Conservation (phyloP, 2,113 vertebrate species). For the Stigmatopora argus region DNA sequence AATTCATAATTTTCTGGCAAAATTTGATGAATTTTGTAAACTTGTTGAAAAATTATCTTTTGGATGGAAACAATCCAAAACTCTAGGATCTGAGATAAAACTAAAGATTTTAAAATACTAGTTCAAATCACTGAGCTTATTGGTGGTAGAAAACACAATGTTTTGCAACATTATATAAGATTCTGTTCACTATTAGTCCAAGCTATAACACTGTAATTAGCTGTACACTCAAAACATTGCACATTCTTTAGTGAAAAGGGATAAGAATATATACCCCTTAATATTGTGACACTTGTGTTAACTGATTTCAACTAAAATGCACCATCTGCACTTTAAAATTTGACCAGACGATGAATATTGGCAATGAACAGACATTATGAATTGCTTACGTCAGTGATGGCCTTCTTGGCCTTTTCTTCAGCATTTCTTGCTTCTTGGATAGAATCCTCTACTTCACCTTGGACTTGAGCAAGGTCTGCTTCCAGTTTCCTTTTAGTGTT, state of each 20-base stretch:
- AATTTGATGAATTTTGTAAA: too few relatives aligned
- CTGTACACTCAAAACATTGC: neutral
- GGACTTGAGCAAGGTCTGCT: slow-evolving; percentile 79
- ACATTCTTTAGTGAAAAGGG: neutral
- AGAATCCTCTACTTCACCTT: slow-evolving; percentile 81
- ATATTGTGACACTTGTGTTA: neutral
- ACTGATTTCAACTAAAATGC: neutral
- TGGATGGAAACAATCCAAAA: neutral
- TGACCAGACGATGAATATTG: neutral
- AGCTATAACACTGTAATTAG: too few relatives aligned
- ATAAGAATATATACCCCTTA: neutral
- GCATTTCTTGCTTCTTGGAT: slow-evolving; percentile 79
- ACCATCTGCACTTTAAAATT: neutral
- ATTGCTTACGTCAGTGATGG: slow-evolving; percentile 68
- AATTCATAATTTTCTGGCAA: too few relatives aligned
- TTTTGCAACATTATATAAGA: neutral
- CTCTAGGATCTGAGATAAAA: too few relatives aligned
- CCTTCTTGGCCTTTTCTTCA: slow-evolving; percentile 79
- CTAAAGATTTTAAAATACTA: too few relatives aligned
- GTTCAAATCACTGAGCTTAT: neutral
- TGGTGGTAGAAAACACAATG: neutral
- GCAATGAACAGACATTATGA: neutral
- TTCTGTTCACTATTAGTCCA: neutral
- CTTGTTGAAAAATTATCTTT: neutral
- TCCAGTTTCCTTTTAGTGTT: slow-evolving; percentile 92